Evolutionary conservation across 2,888 invertebrate genomes (phyloP).

Genomic region (Xanthia togata): DNA sequence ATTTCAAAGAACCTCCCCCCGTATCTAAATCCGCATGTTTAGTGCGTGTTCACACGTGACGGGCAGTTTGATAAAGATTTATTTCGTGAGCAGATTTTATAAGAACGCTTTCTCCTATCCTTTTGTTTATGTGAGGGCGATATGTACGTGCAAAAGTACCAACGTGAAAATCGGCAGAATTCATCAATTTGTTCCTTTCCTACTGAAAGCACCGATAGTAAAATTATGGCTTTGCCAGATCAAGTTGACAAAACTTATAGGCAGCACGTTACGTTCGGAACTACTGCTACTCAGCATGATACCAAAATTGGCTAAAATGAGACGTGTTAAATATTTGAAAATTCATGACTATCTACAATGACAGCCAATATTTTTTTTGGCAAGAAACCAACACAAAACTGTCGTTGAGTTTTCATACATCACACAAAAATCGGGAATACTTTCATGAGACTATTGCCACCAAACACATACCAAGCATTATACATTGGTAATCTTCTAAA

Average conservation of each 20-base stretch:
- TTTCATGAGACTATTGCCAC: neutral
- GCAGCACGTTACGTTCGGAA: neutral
- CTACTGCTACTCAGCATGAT: neutral
- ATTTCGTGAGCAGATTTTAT: slow-evolving; percentile 32
- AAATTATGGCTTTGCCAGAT: no score
- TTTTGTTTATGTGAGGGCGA: slow-evolving; percentile 4
- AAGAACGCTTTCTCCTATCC: neutral
- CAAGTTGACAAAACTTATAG: neutral
- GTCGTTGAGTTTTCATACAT: neutral
- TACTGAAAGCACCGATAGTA: neutral
- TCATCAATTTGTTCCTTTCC: neutral
- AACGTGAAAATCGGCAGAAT: neutral
- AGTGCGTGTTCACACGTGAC: slow-evolving; percentile 48
- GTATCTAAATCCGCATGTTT: slow-evolving; percentile 62
- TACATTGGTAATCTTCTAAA: neutral
- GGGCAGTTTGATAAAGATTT: slow-evolving; percentile 32
- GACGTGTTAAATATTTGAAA: neutral
- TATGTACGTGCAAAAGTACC: neutral
- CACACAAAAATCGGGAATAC: neutral
- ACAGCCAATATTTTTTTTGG: neutral
- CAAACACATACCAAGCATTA: neutral
- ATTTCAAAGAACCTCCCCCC: slow-evolving; percentile 63
- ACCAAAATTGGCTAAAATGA: neutral
- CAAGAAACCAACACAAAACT: neutral
- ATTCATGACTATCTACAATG: no score